A percentile compares a stretch with the other conserved stretches of the same genome.
Conservation (phyloP, 1,140 invertebrate species). For the Oppia nitens region DNA sequence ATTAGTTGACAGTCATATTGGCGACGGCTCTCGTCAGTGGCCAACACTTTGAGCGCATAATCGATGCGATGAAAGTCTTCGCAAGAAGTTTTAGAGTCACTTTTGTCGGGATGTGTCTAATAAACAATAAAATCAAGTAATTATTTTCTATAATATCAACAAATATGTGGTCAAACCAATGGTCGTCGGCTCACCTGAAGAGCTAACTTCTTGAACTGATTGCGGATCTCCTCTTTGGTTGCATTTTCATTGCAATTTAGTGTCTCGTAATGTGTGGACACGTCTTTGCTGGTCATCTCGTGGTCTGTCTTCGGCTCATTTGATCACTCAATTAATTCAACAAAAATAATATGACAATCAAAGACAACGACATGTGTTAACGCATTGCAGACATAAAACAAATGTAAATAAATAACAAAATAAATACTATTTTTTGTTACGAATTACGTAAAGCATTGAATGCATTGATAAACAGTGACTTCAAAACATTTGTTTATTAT, state of each 20-base stretch:
- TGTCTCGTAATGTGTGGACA: not conserved
- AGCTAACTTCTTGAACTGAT: conserved; percentile 12
- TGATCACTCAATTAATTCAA: conserved; percentile 1
- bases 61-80: not conserved
- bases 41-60: not conserved
- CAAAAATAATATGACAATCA: not conserved
- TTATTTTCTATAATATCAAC: too few species aligned
- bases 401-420: too few species aligned
- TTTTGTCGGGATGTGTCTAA: conserved; percentile 13
- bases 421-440: too few species aligned
- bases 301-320: not conserved
- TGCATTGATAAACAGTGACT: too few species aligned
- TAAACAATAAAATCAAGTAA: not conserved
- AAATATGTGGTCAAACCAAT: too few species aligned
- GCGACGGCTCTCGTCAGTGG: not conserved
- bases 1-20: conserved; percentile 4
- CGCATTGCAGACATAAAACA: not conserved
- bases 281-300: not conserved
- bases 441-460: too few species aligned
- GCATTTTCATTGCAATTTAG: conserved; percentile 3
- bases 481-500: too few species aligned
- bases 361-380: not conserved
- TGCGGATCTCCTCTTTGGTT: conserved; percentile 2
- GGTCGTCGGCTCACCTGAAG: not conserved
- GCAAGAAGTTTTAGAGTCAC: not conserved